Evolutionary conservation across 92 coral and sea anemone species (phyloP).

Genomic region (Montipora capitata): DNA sequence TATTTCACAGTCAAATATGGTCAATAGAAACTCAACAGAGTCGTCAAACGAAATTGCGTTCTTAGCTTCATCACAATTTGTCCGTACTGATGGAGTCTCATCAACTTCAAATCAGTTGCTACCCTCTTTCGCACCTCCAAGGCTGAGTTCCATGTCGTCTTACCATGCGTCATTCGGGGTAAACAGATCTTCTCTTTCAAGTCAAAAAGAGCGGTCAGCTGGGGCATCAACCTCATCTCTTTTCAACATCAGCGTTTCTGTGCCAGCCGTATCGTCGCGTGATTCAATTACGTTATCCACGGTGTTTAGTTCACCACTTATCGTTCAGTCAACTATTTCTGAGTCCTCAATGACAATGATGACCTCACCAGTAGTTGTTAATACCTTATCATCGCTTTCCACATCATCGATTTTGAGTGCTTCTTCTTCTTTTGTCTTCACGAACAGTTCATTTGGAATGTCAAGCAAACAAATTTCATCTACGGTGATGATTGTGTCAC

Average conservation of each 20-base stretch:
- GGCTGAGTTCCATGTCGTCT: neutral
- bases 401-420: neutral
- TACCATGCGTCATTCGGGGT: neutral
- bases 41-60: neutral
- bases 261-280: neutral
- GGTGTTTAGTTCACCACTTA: neutral
- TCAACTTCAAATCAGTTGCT: no score
- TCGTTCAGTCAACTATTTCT: neutral
- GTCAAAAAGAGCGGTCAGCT: neutral
- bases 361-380: neutral
- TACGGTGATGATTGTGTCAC: neutral
- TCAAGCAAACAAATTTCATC: conserved; percentile 8
- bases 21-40: neutral
- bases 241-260: neutral
- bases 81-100: neutral
- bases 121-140: no score
- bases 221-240: neutral
- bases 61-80: neutral
- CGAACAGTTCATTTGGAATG: neutral
- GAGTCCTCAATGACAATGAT: neutral
- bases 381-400: neutral
- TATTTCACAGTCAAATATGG: neutral
- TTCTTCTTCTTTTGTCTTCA: neutral
- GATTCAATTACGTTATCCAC: neutral
- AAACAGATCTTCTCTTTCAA: neutral